A percentile compares a stretch with the other conserved stretches of the same genome.
Evolutionary conservation across 92 coral and sea anemone genomes (phyloP).

Genomic region (Porites evermanni): DNA sequence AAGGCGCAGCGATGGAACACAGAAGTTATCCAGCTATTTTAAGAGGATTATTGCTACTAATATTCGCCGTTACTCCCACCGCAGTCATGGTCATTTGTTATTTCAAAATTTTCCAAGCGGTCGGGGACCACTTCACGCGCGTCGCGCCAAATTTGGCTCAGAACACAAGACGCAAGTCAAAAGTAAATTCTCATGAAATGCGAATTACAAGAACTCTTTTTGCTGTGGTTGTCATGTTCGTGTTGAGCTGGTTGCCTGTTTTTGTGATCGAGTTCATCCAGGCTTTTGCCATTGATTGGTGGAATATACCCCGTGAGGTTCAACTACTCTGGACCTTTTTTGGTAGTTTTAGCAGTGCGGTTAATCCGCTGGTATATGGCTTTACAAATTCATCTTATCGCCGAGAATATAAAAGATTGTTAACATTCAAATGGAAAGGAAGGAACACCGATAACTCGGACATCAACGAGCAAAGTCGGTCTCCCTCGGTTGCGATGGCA

Average conservation of each 20-base stretch:
- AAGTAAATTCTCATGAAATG: constrained; percentile 45
- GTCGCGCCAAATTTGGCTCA: constrained; percentile 47
- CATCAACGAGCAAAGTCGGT: neutral
- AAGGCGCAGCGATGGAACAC: constrained; percentile 36
- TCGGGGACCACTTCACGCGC: constrained; percentile 65
- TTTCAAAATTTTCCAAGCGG: constrained; percentile 57
- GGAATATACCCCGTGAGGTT: constrained; percentile 63
- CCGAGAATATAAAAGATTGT: constrained; percentile 28
- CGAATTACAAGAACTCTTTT: constrained; percentile 64
- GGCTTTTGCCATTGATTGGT: constrained; percentile 64
- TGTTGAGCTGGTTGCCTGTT: constrained; percentile 76
- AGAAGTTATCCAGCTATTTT: constrained; percentile 36
- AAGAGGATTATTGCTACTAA: constrained; percentile 41
- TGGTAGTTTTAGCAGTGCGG: constrained; percentile 71
- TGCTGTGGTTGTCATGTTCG: constrained; percentile 62
- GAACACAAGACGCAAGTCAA: neutral
- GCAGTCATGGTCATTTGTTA: constrained; percentile 51
- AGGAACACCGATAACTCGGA: neutral
- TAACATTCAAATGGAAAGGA: constrained; percentile 26
- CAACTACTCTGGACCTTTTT: constrained; percentile 74
- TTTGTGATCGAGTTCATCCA: constrained; percentile 62
- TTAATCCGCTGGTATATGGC: constrained; percentile 65
- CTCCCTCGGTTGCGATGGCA: constrained; percentile 21
- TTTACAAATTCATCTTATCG: constrained; percentile 59
- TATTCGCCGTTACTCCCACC: constrained; percentile 66